phyloP scores from a whole-genome alignment of 2,888 invertebrate genomes.

The Eupithecia inturbata region DNA sequence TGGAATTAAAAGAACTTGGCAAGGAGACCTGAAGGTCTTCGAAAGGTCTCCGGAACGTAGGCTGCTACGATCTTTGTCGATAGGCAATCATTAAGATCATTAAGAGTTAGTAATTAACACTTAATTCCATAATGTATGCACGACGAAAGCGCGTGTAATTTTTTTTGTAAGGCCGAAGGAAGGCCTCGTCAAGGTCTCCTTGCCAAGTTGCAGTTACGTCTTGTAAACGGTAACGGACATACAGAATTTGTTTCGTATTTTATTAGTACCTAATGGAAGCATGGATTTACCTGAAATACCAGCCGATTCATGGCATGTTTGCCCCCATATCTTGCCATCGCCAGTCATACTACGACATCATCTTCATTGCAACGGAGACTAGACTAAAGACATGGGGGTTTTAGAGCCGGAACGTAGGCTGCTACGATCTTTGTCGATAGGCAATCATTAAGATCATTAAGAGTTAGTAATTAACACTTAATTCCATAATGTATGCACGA shows the following conservation, averaged over 20 bases:
- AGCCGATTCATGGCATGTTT: not conserved
- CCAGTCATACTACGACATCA: no score
- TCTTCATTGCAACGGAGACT: no score
- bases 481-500: not conserved
- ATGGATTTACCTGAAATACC: not conserved
- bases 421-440: not conserved
- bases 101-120: not conserved
- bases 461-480: not conserved
- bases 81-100: not conserved
- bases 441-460: not conserved
- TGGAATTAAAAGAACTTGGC: no score
- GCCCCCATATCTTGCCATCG: not conserved
- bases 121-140: not conserved
- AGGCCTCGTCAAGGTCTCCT: no score
- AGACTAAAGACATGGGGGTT: no score
- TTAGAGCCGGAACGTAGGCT: no score
- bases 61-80: not conserved
- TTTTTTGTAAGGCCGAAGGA: no score
- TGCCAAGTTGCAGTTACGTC: no score
- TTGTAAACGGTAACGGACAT: no score
- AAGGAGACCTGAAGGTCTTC: no score
- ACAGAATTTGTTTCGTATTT: not conserved
- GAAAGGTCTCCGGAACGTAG: no score
- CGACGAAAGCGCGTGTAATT: not conserved
- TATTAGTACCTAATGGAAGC: not conserved